Evolutionary conservation across 1,140 invertebrate species (phyloP).

Genomic region (Plutomurus gul): DNA sequence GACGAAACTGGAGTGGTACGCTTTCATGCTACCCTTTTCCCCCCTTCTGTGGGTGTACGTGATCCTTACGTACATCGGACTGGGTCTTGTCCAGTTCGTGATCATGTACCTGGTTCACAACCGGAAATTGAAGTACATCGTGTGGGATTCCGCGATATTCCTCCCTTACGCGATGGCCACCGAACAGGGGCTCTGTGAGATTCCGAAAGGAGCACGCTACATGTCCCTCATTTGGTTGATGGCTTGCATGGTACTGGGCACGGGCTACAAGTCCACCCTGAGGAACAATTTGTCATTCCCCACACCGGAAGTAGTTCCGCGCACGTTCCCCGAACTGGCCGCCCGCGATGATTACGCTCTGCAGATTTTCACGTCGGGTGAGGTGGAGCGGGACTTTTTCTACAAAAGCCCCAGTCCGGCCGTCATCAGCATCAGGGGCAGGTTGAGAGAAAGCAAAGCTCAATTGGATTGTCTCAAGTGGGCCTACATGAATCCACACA

Average conservation of each 20-base stretch:
- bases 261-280: slow-evolving; percentile 6
- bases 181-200: not conserved
- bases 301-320: not conserved
- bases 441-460: not conserved
- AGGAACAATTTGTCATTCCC: not conserved
- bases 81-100: not conserved
- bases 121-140: not conserved
- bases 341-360: not conserved
- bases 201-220: not conserved
- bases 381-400: not conserved
- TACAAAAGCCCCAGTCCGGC: not conserved
- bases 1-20: not conserved
- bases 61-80: not conserved
- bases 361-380: not conserved
- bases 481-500: not conserved
- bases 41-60: not conserved
- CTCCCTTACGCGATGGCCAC: not conserved
- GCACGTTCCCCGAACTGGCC: not conserved
- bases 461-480: not conserved
- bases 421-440: not conserved
- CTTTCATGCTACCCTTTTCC: not conserved
- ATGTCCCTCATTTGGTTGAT: not conserved
- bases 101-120: not conserved
- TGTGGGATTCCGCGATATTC: not conserved
- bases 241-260: not conserved